Conservation (phyloP, 1,140 invertebrate genomes). For the Achatina immaculata region DNA sequence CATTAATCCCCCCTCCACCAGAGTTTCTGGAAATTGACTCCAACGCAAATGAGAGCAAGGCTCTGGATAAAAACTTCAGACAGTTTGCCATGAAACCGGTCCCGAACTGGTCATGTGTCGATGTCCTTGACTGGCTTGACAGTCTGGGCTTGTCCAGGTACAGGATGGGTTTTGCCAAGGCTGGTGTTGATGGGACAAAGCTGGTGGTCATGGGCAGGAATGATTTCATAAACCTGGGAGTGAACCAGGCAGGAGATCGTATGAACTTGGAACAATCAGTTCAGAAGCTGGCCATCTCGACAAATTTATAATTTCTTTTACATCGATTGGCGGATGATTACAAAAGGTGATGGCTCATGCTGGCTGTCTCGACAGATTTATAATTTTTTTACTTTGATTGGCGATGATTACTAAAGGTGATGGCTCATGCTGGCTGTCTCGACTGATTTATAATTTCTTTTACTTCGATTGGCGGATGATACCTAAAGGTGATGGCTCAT, state of each 20-base stretch:
- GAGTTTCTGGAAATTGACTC: slow-evolving; percentile 36
- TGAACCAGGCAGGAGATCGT: slow-evolving; percentile 67
- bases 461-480: too few relatives aligned
- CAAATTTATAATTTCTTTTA: slow-evolving; percentile 34
- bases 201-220: slow-evolving; percentile 61
- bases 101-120: slow-evolving; percentile 61
- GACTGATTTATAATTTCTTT: too few relatives aligned
- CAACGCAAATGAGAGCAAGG: slow-evolving; percentile 34
- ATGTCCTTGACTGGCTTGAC: slow-evolving; percentile 70
- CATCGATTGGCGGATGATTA: too few relatives aligned
- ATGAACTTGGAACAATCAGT: slow-evolving; percentile 68
- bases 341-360: too few relatives aligned
- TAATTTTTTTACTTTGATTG: too few relatives aligned
- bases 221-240: slow-evolving; percentile 67
- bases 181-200: slow-evolving; percentile 66
- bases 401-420: too few relatives aligned
- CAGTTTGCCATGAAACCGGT: slow-evolving; percentile 61
- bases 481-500: too few relatives aligned
- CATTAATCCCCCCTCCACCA: slow-evolving; percentile 58
- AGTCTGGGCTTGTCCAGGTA: slow-evolving; percentile 66
- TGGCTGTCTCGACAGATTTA: slow-evolving; percentile 19
- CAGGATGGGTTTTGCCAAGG: slow-evolving; percentile 62
- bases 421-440: slow-evolving; percentile 32
- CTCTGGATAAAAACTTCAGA: slow-evolving; percentile 36
- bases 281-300: slow-evolving; percentile 53